These are phyloP conservation scores for Drosophila conformis DNA, from an alignment of 2,888 invertebrate species.

Conservation along the genomic window DNA sequence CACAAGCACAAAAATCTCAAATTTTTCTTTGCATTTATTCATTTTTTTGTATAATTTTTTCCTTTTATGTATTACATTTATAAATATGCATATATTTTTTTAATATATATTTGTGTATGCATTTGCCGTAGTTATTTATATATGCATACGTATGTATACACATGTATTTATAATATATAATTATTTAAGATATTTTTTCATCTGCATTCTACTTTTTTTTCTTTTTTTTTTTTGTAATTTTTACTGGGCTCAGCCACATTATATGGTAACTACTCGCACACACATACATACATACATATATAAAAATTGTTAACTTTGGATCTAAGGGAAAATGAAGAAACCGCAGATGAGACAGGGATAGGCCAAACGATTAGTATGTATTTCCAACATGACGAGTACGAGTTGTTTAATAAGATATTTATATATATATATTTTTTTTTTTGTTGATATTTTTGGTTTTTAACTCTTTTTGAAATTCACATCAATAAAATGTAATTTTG, in stretches of 20 bases:
- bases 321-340: conserved; percentile 27
- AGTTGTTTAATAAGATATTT: conserved; percentile 3
- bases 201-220: conserved; percentile 11
- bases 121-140: conserved; percentile 19
- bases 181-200: conserved; percentile 35
- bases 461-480: conserved; percentile 24
- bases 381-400: not conserved
- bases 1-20: conserved; percentile 1
- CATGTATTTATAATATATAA: conserved; percentile 32
- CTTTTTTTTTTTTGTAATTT: not conserved
- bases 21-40: not conserved
- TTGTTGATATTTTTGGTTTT: not conserved
- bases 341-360: conserved; percentile 4
- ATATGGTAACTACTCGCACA: conserved; percentile 11
- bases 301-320: conserved; percentile 26
- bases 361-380: not conserved
- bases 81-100: conserved; percentile 38
- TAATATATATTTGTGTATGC: conserved; percentile 23
- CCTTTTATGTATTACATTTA: conserved; percentile 53
- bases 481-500: conserved; percentile 58
- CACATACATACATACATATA: conserved; percentile 3
- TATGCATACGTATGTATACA: conserved; percentile 25
- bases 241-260: conserved; percentile 10
- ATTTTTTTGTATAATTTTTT: conserved; percentile 7
- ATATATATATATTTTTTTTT: not conserved